Evolutionary conservation across 92 coral and sea anemone species (phyloP).

Genomic region (Epizoanthus rinbou): DNA sequence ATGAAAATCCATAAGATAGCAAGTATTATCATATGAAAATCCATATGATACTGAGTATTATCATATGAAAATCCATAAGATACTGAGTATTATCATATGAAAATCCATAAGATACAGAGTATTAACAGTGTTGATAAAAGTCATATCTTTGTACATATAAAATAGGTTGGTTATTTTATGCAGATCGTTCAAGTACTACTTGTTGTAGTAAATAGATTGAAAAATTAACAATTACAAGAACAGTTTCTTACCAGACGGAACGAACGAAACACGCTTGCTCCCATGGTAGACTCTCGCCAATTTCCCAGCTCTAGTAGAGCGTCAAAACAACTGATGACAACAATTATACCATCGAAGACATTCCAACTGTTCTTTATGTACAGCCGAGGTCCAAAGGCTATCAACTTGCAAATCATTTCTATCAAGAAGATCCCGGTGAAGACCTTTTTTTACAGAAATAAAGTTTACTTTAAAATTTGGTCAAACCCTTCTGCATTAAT

Average conservation of each 20-base stretch:
- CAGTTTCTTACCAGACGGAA: constrained; percentile 48
- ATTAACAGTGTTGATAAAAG: too few species aligned
- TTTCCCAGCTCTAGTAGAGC: constrained; percentile 49
- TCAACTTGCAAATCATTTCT: constrained; percentile 49
- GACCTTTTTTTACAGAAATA: constrained; percentile 30
- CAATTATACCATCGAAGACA: constrained; percentile 47
- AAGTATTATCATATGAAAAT: too few species aligned
- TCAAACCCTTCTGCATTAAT: neutral
- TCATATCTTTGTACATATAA: too few species aligned
- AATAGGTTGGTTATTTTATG: too few species aligned
- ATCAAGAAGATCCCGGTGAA: constrained; percentile 52
- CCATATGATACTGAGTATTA: too few species aligned
- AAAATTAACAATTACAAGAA: too few species aligned
- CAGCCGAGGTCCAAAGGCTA: constrained; percentile 40
- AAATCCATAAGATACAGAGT: too few species aligned
- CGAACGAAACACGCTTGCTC: constrained; percentile 47
- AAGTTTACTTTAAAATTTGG: neutral
- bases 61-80: too few species aligned
- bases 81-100: too few species aligned
- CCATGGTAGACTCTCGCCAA: constrained; percentile 40
- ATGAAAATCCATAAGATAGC: too few species aligned
- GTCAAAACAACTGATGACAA: constrained; percentile 44
- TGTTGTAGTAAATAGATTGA: too few species aligned
- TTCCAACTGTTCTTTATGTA: constrained; percentile 47
- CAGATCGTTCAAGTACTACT: too few species aligned